Percentiles rank a stretch among this genome's conserved stretches.
Evolutionary conservation across 2,797 vertebrate genomes (phyloP).

Genomic region (Rallus crepitans): DNA sequence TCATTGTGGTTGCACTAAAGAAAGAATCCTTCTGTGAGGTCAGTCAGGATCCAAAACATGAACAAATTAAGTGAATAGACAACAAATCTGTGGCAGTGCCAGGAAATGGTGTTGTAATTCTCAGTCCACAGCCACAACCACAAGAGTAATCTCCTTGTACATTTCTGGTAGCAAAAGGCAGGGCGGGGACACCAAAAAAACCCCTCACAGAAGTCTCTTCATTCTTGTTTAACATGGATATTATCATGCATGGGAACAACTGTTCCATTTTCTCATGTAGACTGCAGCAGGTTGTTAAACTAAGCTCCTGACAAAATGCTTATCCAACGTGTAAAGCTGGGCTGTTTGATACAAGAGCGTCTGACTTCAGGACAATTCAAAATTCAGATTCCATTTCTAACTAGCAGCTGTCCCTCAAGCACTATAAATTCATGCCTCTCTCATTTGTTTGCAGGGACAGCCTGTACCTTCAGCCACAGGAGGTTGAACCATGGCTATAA

Average conservation of each 20-base stretch:
- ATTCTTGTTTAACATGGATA: not conserved
- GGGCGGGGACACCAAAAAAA: too few species aligned
- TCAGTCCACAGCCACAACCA: not conserved
- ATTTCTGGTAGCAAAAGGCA: conserved; percentile 6
- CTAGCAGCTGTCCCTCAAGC: not conserved
- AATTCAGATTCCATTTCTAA: not conserved
- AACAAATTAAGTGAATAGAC: conserved; percentile 43
- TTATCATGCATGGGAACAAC: not conserved
- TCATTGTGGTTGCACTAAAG: conserved; percentile 38
- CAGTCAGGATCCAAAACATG: conserved; percentile 26
- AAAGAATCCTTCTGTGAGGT: conserved; percentile 35
- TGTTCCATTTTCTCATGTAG: not conserved
- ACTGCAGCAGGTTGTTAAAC: not conserved
- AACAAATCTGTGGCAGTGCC: conserved; percentile 43
- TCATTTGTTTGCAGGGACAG: not conserved
- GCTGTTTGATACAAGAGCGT: not conserved
- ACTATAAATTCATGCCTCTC: not conserved
- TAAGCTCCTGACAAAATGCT: not conserved
- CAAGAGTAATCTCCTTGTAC: conserved; percentile 29
- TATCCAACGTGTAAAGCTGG: not conserved
- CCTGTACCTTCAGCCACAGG: not conserved
- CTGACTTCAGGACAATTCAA: not conserved
- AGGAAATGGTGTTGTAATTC: conserved; percentile 58
- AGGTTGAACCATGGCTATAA: not conserved
- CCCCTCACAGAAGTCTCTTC: not conserved